Evolutionary conservation across 53 echinoderm and acorn worm genomes (phyloP).

Genomic region (Echinarachnius parma): DNA sequence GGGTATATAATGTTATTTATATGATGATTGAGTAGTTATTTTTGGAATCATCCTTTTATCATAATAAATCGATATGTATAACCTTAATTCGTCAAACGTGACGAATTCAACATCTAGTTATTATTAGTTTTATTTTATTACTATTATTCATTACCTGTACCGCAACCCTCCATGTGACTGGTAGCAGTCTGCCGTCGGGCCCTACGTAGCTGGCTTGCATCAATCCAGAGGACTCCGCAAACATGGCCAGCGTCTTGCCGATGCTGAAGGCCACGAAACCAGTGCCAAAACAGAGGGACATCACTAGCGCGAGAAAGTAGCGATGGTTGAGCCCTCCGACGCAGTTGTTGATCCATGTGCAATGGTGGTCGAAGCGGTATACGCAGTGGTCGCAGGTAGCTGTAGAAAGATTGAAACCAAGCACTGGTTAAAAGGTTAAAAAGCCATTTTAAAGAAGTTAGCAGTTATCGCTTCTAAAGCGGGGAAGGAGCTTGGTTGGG

Average conservation of each 20-base stretch:
- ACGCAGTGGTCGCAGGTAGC: conserved; percentile 80
- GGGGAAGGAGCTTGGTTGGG: conserved; percentile 75
- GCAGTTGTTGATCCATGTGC: conserved; percentile 90
- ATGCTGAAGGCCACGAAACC: conserved; percentile 49
- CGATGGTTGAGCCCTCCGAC: conserved; percentile 84
- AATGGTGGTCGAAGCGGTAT: conserved; percentile 90
- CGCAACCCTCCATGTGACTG: conserved; percentile 60
- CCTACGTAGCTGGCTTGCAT: conserved; percentile 69
- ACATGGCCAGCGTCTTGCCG: conserved; percentile 28
- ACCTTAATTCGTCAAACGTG: too few relatives aligned
- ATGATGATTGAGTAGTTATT: too few relatives aligned
- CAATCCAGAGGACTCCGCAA: conserved; percentile 58
- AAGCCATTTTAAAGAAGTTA: neutral
- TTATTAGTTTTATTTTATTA: too few relatives aligned
- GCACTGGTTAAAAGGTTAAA: neutral
- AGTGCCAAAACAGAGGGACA: conserved; percentile 53
- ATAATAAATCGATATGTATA: too few relatives aligned
- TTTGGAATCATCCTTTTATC: too few relatives aligned
- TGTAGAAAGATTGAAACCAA: too few relatives aligned
- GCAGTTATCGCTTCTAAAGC: conserved; percentile 19
- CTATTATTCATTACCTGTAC: conserved; percentile 94
- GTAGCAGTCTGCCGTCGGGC: conserved; percentile 55
- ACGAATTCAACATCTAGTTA: too few relatives aligned
- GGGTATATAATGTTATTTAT: too few relatives aligned
- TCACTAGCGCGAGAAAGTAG: conserved; percentile 59